Percentiles rank a stretch among this genome's conserved stretches.
Evolutionary conservation across 1,140 invertebrate species (phyloP).

Genomic region (Aphaenogaster floridana): DNA sequence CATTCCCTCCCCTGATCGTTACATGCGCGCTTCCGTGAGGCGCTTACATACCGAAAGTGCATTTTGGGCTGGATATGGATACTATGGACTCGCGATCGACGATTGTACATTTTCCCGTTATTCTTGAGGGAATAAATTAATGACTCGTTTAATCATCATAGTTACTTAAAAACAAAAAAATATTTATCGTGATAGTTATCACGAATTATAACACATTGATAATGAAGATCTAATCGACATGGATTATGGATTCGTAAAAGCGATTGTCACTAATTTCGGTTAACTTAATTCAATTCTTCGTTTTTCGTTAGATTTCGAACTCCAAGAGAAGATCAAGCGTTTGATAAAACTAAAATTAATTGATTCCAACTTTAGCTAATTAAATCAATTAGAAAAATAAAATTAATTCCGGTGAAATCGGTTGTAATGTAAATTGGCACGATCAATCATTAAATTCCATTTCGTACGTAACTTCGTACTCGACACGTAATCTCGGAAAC

Average conservation of each 20-base stretch:
- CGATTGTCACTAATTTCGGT: neutral
- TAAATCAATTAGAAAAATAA: neutral
- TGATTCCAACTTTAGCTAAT: neutral
- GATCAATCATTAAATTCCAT: neutral
- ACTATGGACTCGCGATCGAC: neutral
- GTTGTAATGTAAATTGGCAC: neutral
- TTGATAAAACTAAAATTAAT: neutral
- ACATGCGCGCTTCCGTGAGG: constrained; percentile 5
- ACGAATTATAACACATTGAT: neutral
- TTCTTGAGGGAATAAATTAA: neutral
- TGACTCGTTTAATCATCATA: neutral
- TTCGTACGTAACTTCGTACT: neutral
- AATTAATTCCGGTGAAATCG: neutral
- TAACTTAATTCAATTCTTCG: neutral
- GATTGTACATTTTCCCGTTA: too few species aligned
- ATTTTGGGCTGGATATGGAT: neutral
- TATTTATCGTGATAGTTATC: neutral
- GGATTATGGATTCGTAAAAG: neutral
- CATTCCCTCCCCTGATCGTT: constrained; percentile 12
- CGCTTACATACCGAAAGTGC: neutral
- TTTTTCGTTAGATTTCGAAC: neutral
- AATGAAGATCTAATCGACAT: neutral
- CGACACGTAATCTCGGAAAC: neutral
- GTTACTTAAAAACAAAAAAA: neutral
- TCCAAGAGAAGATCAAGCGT: neutral